Conservation (phyloP, 2,113 vertebrate species). For the Hemicordylus capensis region DNA sequence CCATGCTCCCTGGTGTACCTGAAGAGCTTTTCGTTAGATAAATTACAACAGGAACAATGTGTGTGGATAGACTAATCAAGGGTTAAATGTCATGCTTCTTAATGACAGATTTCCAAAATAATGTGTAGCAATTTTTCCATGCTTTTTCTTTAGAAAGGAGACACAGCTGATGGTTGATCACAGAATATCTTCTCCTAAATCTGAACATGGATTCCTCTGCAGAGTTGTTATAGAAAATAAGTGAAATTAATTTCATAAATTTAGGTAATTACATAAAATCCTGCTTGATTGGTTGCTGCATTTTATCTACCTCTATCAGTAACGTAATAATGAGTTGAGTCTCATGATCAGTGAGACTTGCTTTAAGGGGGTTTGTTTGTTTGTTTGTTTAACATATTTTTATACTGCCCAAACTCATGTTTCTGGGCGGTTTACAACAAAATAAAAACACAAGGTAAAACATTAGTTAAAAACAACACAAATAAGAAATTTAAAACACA, state of each 20-base stretch:
- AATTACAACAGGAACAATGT: not conserved
- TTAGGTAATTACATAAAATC: not conserved
- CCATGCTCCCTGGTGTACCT: no score
- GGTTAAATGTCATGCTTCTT: not conserved
- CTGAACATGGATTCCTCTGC: not conserved
- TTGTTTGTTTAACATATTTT: no score
- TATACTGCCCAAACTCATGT: no score
- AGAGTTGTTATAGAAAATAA: not conserved
- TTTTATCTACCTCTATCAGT: not conserved
- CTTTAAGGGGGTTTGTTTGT: no score
- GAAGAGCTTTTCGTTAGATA: not conserved
- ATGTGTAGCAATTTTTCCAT: not conserved
- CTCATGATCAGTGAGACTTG: no score
- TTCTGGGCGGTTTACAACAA: no score
- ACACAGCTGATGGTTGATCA: not conserved
- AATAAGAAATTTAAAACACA: no score
- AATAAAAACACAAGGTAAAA: no score
- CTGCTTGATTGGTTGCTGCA: not conserved
- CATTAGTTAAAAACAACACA: no score
- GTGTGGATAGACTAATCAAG: no score
- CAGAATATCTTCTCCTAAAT: not conserved
- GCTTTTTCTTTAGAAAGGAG: not conserved
- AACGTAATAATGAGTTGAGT: not conserved
- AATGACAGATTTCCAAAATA: no score
- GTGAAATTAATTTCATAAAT: not conserved